phyloP scores from a whole-genome alignment of 2,888 invertebrate species.

The Cephonodes hylas region DNA sequence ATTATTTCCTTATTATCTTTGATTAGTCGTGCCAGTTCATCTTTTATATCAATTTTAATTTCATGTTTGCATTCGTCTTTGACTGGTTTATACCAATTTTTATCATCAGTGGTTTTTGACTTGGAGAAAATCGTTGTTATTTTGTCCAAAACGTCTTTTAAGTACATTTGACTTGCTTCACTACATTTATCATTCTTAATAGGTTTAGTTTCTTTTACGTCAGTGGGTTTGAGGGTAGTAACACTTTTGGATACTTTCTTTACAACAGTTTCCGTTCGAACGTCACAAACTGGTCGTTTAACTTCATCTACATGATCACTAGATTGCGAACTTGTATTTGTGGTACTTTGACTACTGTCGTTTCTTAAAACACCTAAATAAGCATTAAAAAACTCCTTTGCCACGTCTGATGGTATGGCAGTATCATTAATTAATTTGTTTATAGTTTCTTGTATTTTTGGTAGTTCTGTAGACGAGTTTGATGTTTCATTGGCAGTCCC shows the following conservation, averaged over 20 bases:
- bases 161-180: constrained; percentile 50
- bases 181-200: constrained; percentile 21
- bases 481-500: constrained; percentile 37
- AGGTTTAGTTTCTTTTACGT: constrained; percentile 16
- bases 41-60: constrained; percentile 27
- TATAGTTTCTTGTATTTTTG: constrained; percentile 57
- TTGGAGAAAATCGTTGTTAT: constrained; percentile 55
- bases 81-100: constrained; percentile 17
- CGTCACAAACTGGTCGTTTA: constrained; percentile 39
- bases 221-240: constrained; percentile 31
- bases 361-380: constrained; percentile 57
- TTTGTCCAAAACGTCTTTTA: constrained; percentile 59
- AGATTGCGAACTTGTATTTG: constrained; percentile 38
- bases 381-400: constrained; percentile 57
- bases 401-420: constrained; percentile 48
- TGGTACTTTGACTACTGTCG: constrained; percentile 35
- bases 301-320: constrained; percentile 26
- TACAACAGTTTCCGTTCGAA: constrained; percentile 49
- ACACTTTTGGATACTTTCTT: constrained; percentile 53
- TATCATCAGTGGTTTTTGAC: constrained; percentile 29
- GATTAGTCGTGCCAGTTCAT: constrained; percentile 34
- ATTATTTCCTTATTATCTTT: constrained; percentile 36
- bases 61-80: constrained; percentile 22
- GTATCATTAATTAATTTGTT: constrained; percentile 59
- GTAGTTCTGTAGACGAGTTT: constrained; percentile 50